phyloP scores from a whole-genome alignment of 1,140 invertebrate species.

The Globodera rostochiensis region DNA sequence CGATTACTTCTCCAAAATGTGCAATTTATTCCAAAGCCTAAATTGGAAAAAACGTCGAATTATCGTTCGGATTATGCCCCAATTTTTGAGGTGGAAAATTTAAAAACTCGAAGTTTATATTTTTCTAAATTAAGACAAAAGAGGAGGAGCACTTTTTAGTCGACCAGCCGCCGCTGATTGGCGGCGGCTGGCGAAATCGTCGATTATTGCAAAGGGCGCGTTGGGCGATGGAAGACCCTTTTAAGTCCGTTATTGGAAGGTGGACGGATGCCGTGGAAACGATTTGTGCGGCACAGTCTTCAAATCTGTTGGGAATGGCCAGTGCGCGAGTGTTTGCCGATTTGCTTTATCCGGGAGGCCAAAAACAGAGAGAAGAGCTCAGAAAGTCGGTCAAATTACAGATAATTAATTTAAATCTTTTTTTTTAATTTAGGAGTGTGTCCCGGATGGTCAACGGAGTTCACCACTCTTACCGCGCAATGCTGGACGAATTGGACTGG shows the following conservation, averaged over 20 bases:
- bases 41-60: neutral
- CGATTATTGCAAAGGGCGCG: too few species aligned
- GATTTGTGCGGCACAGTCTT: slow-evolving; percentile 26
- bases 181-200: too few species aligned
- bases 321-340: slow-evolving; percentile 41
- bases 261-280: neutral
- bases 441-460: slow-evolving; percentile 16
- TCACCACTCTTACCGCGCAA: slow-evolving; percentile 17
- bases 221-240: neutral
- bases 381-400: slow-evolving; percentile 30
- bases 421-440: slow-evolving; percentile 14
- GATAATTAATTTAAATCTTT: neutral
- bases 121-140: too few species aligned
- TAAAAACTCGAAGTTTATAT: too few species aligned
- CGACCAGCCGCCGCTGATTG: too few species aligned
- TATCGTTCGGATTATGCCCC: too few species aligned
- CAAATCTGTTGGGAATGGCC: slow-evolving; percentile 28
- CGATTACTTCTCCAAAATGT: slow-evolving; percentile 25
- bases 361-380: slow-evolving; percentile 22
- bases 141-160: too few species aligned
- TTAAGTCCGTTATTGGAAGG: neutral
- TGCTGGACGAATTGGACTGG: slow-evolving; percentile 66
- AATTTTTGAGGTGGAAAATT: too few species aligned
- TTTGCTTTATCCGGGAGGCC: slow-evolving; percentile 16
- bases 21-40: slow-evolving; percentile 17